Percentiles rank a stretch among this genome's conserved stretches.
phyloP scores from a whole-genome alignment of 2,797 vertebrate species.

The Cynodonichthys magdalenae region DNA sequence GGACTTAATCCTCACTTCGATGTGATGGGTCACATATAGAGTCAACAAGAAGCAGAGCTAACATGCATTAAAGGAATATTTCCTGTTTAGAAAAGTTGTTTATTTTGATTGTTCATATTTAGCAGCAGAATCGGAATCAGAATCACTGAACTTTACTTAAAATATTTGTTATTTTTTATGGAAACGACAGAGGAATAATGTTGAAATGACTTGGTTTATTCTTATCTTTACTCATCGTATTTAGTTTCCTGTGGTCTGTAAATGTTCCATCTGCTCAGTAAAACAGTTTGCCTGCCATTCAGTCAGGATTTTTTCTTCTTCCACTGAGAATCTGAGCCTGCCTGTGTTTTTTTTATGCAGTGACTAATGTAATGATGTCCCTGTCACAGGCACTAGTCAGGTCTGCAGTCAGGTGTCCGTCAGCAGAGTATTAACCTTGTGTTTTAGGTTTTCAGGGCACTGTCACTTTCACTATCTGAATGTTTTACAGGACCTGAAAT shows the following conservation, averaged over 20 bases:
- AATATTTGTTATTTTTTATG: neutral
- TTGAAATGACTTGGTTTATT: neutral
- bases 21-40: too few relatives aligned
- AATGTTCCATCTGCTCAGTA: neutral
- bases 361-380: slow-evolving; percentile 44
- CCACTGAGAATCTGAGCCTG: slow-evolving; percentile 19
- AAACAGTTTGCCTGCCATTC: neutral
- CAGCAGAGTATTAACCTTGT: neutral
- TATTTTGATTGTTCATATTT: neutral
- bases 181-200: neutral
- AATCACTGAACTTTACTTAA: neutral
- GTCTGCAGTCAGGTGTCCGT: slow-evolving; percentile 35
- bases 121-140: too few relatives aligned
- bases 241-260: neutral
- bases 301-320: slow-evolving; percentile 21
- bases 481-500: too few relatives aligned
- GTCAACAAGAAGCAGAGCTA: slow-evolving; percentile 19
- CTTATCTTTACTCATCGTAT: neutral
- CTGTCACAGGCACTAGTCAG: slow-evolving; percentile 36
- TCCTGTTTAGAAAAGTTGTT: neutral
- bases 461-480: neutral
- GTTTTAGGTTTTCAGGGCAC: neutral
- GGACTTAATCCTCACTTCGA: too few relatives aligned
- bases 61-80: slow-evolving; percentile 19
- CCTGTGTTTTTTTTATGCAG: slow-evolving; percentile 34